Evolutionary conservation across 2,797 vertebrate genomes (phyloP), one percentile per base, ranked within the genome.

Genomic region (Anguilla megastoma): DNA sequence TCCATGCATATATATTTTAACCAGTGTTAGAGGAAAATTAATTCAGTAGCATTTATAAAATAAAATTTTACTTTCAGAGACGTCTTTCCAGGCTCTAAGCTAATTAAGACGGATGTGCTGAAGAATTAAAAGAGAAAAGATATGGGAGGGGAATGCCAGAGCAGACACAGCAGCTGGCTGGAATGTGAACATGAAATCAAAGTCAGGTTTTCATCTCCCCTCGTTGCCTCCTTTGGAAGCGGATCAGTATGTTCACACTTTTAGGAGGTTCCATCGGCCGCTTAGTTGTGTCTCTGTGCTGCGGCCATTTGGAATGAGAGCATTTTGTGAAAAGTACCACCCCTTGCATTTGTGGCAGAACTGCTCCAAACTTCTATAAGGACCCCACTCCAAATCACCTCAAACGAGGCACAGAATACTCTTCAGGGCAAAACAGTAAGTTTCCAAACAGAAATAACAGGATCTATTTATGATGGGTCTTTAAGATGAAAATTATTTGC

Each of bases 91-190:
- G 84, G 87, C 33, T 88, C 45, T 79, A 85, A 89, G 87, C 91
- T 91, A 86, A 90, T 91, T 91, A 91, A 90, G 90, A 91, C n/a
- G 48, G 87, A 88, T 84, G 88, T 90, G 88, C 91, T 89, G 83
- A 86, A 90, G 88, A 89, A 89, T 89, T 33, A 92, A 93, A 87
- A 91, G 86, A 83, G 87, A 90, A 90, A 87, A 66, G 92, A 91
- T 94, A 92, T 94, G 90, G 86, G 87, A 85, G 54, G 85, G 76
- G 76, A 89, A 86, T 85, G 63, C 24, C 85, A 84, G 74, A 86
- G 74, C 74, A 18, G 9, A 45, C 66, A 69, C 80, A 80, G 74
- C 56, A 87, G 85, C 87, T 88, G 87, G 87, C 86, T 71, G 60
- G 89, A 90, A 87, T 88, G 79, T 88, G 88, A 85, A 90, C 89